These are phyloP conservation scores for Isotomurus palustris DNA, from an alignment of 2,888 invertebrate genomes.

Conservation along the genomic window DNA sequence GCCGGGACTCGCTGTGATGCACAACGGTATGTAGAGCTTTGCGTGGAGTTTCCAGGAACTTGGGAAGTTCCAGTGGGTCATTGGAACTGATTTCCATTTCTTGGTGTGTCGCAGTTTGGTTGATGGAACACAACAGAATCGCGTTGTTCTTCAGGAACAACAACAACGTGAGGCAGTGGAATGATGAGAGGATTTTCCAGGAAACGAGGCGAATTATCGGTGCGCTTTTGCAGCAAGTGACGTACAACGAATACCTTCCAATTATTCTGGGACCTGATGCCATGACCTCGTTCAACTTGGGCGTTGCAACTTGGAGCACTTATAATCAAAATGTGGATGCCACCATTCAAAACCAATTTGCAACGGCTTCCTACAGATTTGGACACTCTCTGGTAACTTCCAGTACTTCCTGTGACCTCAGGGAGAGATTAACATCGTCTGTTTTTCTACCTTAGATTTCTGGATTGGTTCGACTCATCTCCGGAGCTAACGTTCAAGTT, in stretches of 20 bases:
- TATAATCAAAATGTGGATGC: constrained; percentile 36
- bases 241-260: constrained; percentile 45
- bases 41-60: not conserved
- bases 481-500: constrained; percentile 5
- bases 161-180: constrained; percentile 9
- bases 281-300: constrained; percentile 27
- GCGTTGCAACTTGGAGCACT: constrained; percentile 6
- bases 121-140: constrained; percentile 44
- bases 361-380: constrained; percentile 46
- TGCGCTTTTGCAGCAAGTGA: constrained; percentile 40
- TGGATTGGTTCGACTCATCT: constrained; percentile 26
- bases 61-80: not conserved
- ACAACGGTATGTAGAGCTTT: constrained; percentile 25
- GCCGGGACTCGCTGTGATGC: constrained; percentile 40
- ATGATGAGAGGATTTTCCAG: constrained; percentile 39
- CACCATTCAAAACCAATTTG: constrained; percentile 42
- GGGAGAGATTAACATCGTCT: no score
- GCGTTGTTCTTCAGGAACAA: constrained; percentile 19
- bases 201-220: constrained; percentile 42
- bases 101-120: no score
- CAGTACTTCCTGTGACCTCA: no score
- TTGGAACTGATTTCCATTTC: not conserved
- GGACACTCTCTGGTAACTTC: constrained; percentile 42
- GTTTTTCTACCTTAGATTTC: no score
- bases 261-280: constrained; percentile 33